phyloP scores from a whole-genome alignment of 2,888 invertebrate genomes.

The Bursaphelenchus okinawaensis region DNA sequence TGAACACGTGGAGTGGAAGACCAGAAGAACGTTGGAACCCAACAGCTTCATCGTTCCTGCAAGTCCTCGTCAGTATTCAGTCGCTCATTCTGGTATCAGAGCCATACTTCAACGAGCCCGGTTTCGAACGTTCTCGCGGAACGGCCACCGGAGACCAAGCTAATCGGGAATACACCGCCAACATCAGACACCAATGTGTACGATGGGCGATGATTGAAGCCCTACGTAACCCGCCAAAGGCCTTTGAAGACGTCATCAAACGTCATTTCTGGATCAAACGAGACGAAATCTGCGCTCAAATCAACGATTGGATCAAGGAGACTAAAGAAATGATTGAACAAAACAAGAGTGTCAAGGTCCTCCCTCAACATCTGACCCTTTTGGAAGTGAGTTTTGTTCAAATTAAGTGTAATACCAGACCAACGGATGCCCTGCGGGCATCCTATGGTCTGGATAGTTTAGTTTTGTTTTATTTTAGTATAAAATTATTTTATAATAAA shows the following conservation, averaged over 20 bases:
- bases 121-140: constrained; percentile 61
- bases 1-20: constrained; percentile 56
- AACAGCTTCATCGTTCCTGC: constrained; percentile 45
- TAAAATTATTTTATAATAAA: too few relatives aligned
- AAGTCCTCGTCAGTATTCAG: constrained; percentile 56
- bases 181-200: constrained; percentile 23
- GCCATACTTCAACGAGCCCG: constrained; percentile 64
- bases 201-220: constrained; percentile 53
- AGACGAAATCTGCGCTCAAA: constrained; percentile 79
- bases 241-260: constrained; percentile 73
- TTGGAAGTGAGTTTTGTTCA: too few relatives aligned
- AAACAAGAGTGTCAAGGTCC: constrained; percentile 1
- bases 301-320: constrained; percentile 19
- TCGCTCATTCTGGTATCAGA: constrained; percentile 65
- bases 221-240: constrained; percentile 36
- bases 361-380: constrained; percentile 5
- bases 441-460: too few relatives aligned
- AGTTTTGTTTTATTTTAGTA: too few relatives aligned
- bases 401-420: too few relatives aligned
- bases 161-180: constrained; percentile 50
- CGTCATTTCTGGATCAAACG: constrained; percentile 91
- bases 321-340: constrained; percentile 9
- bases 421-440: too few relatives aligned
- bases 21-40: constrained; percentile 56
- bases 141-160: constrained; percentile 44